These are phyloP conservation scores for Triops cancriformis DNA, from an alignment of 1,140 invertebrate genomes.

Conservation along the genomic window DNA sequence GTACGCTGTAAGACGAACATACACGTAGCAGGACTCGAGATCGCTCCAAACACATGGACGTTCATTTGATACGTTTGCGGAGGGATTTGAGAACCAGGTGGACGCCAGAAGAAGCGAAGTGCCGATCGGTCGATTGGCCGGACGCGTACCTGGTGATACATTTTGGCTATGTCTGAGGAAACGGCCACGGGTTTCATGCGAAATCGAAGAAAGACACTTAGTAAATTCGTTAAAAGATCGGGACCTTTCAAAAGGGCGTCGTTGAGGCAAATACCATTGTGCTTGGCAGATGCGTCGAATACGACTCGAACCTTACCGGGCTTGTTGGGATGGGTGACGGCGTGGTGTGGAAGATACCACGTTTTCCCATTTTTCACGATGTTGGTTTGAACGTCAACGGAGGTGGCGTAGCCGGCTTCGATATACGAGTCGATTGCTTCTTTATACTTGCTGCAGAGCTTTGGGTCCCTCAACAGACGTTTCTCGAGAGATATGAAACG, in stretches of 20 bases:
- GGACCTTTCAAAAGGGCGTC: slow-evolving; percentile 27
- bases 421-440: neutral
- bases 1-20: slow-evolving; percentile 29
- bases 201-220: slow-evolving; percentile 28
- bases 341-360: slow-evolving; percentile 31
- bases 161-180: slow-evolving; percentile 28
- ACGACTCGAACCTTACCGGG: slow-evolving; percentile 30
- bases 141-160: slow-evolving; percentile 28
- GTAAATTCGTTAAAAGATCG: slow-evolving; percentile 25
- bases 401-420: neutral
- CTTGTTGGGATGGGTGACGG: slow-evolving; percentile 24
- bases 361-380: neutral
- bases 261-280: slow-evolving; percentile 26
- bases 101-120: slow-evolving; percentile 32
- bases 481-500: neutral
- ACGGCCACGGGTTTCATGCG: slow-evolving; percentile 23
- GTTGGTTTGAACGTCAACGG: neutral
- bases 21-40: slow-evolving; percentile 29
- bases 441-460: neutral
- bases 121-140: slow-evolving; percentile 24
- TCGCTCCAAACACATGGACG: slow-evolving; percentile 31
- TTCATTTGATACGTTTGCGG: slow-evolving; percentile 29
- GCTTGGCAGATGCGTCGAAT: slow-evolving; percentile 30
- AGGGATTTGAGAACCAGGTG: neutral
- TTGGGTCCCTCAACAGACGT: neutral